phyloP scores from a whole-genome alignment of 2,888 invertebrate genomes.

The Globia sparganii region DNA sequence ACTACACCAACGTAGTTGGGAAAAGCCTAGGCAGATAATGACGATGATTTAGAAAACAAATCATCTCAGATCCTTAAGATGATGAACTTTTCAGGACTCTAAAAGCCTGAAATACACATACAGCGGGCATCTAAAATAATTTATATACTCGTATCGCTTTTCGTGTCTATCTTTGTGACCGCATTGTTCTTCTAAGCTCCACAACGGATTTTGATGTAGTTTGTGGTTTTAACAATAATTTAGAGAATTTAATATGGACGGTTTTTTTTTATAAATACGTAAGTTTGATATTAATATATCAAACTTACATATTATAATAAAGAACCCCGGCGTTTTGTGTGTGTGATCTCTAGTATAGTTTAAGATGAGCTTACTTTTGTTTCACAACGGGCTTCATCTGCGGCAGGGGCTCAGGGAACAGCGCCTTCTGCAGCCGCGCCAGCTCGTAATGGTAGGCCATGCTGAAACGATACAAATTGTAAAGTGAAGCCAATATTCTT shows the following conservation, averaged over 20 bases:
- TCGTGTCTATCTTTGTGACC: not conserved
- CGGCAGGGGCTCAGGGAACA: slow-evolving; percentile 92
- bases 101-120: too few relatives aligned
- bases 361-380: slow-evolving; percentile 82
- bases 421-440: slow-evolving; percentile 91
- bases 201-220: not conserved
- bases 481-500: too few relatives aligned
- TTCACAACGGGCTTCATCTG: slow-evolving; percentile 91
- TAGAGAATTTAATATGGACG: not conserved
- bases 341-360: too few relatives aligned
- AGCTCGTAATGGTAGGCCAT: slow-evolving; percentile 92
- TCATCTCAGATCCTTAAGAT: too few relatives aligned
- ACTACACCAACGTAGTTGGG: too few relatives aligned
- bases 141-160: not conserved
- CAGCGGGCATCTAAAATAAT: not conserved
- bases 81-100: too few relatives aligned
- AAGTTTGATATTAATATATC: not conserved
- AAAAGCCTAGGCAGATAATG: too few relatives aligned
- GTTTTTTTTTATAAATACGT: too few relatives aligned
- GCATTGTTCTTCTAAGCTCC: not conserved
- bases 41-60: too few relatives aligned
- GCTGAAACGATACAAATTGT: slow-evolving; percentile 68
- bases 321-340: too few relatives aligned
- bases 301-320: not conserved
- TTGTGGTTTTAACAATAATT: not conserved